Evolutionary conservation across 2,797 vertebrate genomes (phyloP), one percentile per base, ranked within the genome.

Genomic region (Enteromius thamalakanensis): DNA sequence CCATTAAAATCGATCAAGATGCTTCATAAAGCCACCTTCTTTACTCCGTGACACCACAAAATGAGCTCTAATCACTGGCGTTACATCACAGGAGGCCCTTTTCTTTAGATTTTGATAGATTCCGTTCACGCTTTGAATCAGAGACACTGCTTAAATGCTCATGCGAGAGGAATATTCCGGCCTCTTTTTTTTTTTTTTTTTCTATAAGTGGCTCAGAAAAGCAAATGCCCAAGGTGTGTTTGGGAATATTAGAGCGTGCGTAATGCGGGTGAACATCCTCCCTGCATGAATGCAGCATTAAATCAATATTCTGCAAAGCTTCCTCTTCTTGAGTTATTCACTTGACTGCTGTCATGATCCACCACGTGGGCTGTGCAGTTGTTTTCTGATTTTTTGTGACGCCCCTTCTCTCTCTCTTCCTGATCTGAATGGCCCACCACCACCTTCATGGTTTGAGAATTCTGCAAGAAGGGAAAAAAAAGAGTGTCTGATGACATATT

Each of bases 301-400:
- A 96, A 97, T 97, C 96, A 96, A 97, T 97, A 97, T 95, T 95
- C 95, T 92, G 91, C 94, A 95, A 96, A 96, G 96, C 94, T 94
- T 96, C 96, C 94, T 90, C 94, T 94, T 95, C 94, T 96, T 96
- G 94, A 94, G 92, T 94, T 95, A 93, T 97, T 96, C 96, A 96
- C 93, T 95, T 96, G 94, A 95, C 94, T 94, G 93, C 95, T 95
- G 92, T 95, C 95, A 94, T 93, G 94, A 95, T 95, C 94, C 92
- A 90, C 94, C 91, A 93, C 93, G 87, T 95, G 95, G 94, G 93
- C 94, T 93, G 94, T 94, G 89, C 90, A 91, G 89, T 92, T 93
- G 87, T 92, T 93, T 91, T 92, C 91, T 89, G 87, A 94, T 94
- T 94, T 64, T 93, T 87, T 93, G 92, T 94, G 93, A 93, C 93